Evolutionary conservation across 1,140 invertebrate genomes (phyloP).

Genomic region (Drosophila truncata): DNA sequence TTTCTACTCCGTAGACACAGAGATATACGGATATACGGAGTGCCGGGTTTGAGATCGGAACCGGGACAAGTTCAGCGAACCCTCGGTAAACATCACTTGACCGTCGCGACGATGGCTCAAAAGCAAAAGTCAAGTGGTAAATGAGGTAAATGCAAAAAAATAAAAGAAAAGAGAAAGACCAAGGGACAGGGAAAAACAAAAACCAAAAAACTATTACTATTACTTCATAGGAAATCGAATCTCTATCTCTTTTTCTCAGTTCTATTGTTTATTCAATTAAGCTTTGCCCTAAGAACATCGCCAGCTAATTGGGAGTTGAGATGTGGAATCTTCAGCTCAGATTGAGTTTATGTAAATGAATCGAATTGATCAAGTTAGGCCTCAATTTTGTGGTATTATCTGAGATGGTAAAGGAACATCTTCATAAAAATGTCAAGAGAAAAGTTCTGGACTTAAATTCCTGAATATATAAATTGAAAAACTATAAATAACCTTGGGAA

Average conservation of each 20-base stretch:
- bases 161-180: slow-evolving; percentile 38
- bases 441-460: background rate
- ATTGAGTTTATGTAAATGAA: slow-evolving; percentile 31
- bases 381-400: background rate
- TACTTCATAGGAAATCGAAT: slow-evolving; percentile 48
- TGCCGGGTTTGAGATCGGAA: background rate
- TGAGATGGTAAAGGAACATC: background rate
- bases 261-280: slow-evolving; percentile 47
- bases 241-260: background rate
- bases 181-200: slow-evolving; percentile 19
- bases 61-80: slow-evolving; percentile 53
- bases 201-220: slow-evolving; percentile 34
- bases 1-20: background rate
- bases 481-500: background rate
- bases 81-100: slow-evolving; percentile 27
- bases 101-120: slow-evolving; percentile 18
- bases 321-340: slow-evolving; percentile 12
- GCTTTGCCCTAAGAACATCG: slow-evolving; percentile 1
- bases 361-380: background rate
- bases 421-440: slow-evolving; percentile 2
- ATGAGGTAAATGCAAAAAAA: slow-evolving; percentile 52
- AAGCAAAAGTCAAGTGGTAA: slow-evolving; percentile 68
- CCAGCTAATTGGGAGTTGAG: slow-evolving; percentile 26
- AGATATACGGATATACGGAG: slow-evolving; percentile 14
- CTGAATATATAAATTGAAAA: background rate